These are phyloP conservation scores for Pteronotus mesoamericanus DNA, from an alignment of 2,797 vertebrate genomes.

Conservation along the genomic window DNA sequence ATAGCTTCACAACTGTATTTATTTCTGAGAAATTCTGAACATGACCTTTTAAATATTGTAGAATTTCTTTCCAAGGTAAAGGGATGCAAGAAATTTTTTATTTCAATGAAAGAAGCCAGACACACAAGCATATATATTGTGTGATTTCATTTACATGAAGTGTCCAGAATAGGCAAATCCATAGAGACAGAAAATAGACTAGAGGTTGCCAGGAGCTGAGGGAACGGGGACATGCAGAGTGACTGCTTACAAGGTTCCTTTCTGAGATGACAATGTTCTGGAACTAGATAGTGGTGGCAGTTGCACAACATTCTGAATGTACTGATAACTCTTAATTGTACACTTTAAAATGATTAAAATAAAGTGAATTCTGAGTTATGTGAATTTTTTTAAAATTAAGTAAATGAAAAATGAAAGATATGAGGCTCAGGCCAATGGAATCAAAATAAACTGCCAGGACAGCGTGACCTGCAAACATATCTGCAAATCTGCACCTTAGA, in stretches of 20 bases:
- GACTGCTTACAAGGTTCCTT: neutral
- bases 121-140: neutral
- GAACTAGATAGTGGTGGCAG: neutral
- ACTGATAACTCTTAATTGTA: neutral
- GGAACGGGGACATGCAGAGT: neutral
- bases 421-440: neutral
- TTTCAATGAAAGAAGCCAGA: neutral
- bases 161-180: neutral
- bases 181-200: neutral
- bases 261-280: neutral
- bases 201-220: neutral
- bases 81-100: too few species aligned
- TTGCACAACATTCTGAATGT: neutral
- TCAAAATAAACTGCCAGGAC: neutral
- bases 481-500: neutral
- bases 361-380: neutral
- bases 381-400: neutral
- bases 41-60: neutral
- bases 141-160: neutral
- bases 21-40: neutral
- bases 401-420: neutral
- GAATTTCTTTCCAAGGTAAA: neutral
- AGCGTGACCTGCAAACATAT: neutral
- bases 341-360: neutral
- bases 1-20: neutral